Base-by-base conservation (phyloP, 2,888 invertebrate genomes). In the Lepeophtheirus nordmannii region DNA sequence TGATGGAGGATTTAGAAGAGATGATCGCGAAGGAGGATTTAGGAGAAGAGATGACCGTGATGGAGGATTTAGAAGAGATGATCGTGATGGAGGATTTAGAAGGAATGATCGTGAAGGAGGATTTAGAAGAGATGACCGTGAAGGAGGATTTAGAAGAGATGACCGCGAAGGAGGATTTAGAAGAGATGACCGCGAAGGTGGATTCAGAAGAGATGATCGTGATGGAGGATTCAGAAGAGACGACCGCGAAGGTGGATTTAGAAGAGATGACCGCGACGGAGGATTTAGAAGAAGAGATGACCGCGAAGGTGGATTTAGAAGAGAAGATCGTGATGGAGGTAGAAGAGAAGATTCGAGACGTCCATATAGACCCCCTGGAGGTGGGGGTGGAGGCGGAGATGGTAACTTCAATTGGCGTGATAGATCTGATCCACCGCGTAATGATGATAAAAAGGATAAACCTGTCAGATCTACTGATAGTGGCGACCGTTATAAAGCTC, bases 111-210 rank as follows among this genome's bases (percentile, higher is more conserved):
- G 67, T 9, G 58, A 67, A 22, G 3, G 70, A 60, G 12, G 56
- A 22, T 40, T 22, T 20, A 17, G 60, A 58, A 17, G 23, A n/a
- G 23, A 38, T 23, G 37, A 38, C 39, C 56, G 65, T 10, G 53
- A n/a, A 10, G 37, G 37, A 14, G 20, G 46, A 63, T 17, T n/a
- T 14, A 30, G 46, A 58, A 30, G 62, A 23, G 41, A 37, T 8
- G 41, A 39, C 8, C 37, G 57, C 56, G 37, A 46, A 20, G 59
- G 58, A 39, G 59, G 59, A 58, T 58, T 63, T 65, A 62, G 58
- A 14, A 63, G 68, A 20, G 65, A 46, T 2, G 68, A 59, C 30
- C 68, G 65, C 17, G 67, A 67, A 10, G 57, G 70, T 46, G 69
- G 67, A 11, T 67, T 63, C 11, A 59, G 63, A 14, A 62, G 46